phyloP scores from a whole-genome alignment of 30 jellyfish, hydroid and myxozoan genomes.

The Rhopilema esculentum region DNA sequence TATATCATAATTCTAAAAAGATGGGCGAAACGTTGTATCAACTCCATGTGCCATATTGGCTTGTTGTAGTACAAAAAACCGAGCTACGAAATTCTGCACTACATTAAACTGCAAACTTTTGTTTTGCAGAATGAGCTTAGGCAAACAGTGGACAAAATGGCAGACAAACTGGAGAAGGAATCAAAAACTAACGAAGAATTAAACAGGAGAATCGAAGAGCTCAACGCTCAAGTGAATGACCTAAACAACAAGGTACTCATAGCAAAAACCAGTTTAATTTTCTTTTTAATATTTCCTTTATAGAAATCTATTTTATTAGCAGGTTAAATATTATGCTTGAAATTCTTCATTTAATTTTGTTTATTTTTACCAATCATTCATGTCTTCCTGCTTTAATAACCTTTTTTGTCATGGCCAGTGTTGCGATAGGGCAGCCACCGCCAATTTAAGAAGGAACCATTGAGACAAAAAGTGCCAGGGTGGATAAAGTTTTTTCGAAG shows the following conservation, averaged over 20 bases:
- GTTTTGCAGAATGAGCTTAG: conserved; percentile 80
- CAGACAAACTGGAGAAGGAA: conserved; percentile 95
- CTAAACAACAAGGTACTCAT: conserved; percentile 76
- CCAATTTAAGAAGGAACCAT: too few species aligned
- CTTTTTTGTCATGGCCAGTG: neutral
- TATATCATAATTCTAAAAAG: too few species aligned
- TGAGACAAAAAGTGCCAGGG: too few species aligned
- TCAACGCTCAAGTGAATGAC: conserved; percentile 68
- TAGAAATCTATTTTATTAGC: neutral
- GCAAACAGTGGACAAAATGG: conserved; percentile 95
- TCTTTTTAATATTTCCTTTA: neutral
- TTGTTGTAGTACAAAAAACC: too few species aligned
- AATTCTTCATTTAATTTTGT: too few species aligned
- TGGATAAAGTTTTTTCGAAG: too few species aligned
- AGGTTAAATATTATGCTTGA: too few species aligned
- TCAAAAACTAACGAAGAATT: conserved; percentile 91
- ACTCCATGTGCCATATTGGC: too few species aligned
- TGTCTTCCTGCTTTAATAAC: neutral
- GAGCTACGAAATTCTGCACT: too few species aligned
- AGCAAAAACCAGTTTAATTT: neutral
- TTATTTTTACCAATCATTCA: too few species aligned
- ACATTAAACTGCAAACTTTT: too few species aligned
- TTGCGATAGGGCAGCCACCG: neutral
- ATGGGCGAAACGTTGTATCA: too few species aligned
- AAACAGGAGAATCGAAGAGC: conserved; percentile 81